A percentile compares a stretch with the other conserved stretches of the same genome.
Conservation (phyloP, 2,888 invertebrate genomes). For the Amphipyra tragopoginis region DNA sequence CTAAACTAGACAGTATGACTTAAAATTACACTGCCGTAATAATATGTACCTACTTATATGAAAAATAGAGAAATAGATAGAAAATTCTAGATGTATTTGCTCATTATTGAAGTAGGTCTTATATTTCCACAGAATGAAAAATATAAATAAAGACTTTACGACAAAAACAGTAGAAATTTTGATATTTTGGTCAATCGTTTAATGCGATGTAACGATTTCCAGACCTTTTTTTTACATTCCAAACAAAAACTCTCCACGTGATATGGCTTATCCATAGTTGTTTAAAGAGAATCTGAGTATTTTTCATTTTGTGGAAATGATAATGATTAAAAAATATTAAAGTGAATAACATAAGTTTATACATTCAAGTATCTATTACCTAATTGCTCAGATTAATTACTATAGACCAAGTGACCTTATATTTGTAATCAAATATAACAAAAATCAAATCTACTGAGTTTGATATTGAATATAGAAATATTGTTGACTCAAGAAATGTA, state of each 20-base stretch:
- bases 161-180: too few relatives aligned
- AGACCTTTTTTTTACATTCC: too few relatives aligned
- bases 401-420: slow-evolving; percentile 50
- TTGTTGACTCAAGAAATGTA: slow-evolving; percentile 28
- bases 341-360: slow-evolving; percentile 22
- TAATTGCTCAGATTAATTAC: slow-evolving; percentile 44
- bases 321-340: not conserved
- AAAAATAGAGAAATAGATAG: slow-evolving; percentile 23
- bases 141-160: too few relatives aligned
- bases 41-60: slow-evolving; percentile 1
- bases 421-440: slow-evolving; percentile 38
- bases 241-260: too few relatives aligned
- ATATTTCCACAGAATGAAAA: slow-evolving; percentile 1
- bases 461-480: slow-evolving; percentile 41
- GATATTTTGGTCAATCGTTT: too few relatives aligned
- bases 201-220: too few relatives aligned
- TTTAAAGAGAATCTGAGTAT: too few relatives aligned
- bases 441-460: slow-evolving; percentile 30
- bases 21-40: slow-evolving; percentile 47
- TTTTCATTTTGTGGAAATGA: not conserved
- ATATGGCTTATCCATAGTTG: too few relatives aligned
- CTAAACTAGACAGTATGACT: slow-evolving; percentile 22
- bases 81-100: slow-evolving; percentile 15
- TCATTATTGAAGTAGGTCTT: not conserved
- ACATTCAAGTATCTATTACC: slow-evolving; percentile 30